Evolutionary conservation across 2,888 invertebrate genomes (phyloP).

Genomic region (Eledone cirrhosa): DNA sequence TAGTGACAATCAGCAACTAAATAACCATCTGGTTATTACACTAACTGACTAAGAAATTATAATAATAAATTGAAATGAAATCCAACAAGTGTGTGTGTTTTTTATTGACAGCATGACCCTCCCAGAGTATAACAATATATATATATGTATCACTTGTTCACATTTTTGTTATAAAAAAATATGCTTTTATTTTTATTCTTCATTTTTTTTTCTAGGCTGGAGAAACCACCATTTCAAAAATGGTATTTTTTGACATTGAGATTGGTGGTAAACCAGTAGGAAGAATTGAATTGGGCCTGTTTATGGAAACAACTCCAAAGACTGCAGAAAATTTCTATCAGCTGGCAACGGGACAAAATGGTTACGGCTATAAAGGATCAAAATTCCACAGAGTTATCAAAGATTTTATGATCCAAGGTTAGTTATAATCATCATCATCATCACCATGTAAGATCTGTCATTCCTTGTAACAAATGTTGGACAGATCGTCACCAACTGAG

Average conservation of each 20-base stretch:
- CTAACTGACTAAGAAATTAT: too few relatives aligned
- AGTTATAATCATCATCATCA: background rate
- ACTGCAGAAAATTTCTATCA: slow-evolving; percentile 87
- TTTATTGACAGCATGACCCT: too few relatives aligned
- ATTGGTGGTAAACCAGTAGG: slow-evolving; percentile 79
- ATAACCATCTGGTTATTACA: too few relatives aligned
- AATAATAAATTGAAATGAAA: too few relatives aligned
- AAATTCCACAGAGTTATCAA: slow-evolving; percentile 86
- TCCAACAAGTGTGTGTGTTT: too few relatives aligned
- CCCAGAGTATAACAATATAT: too few relatives aligned
- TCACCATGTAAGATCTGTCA: too few relatives aligned
- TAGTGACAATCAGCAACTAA: too few relatives aligned
- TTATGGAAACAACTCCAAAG: slow-evolving; percentile 85
- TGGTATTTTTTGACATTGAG: slow-evolving; percentile 83
- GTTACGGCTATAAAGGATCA: slow-evolving; percentile 77
- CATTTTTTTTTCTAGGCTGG: slow-evolving; percentile 41
- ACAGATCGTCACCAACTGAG: too few relatives aligned
- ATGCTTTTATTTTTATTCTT: background rate
- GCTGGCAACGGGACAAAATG: slow-evolving; percentile 71
- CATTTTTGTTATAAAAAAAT: too few relatives aligned
- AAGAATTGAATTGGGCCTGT: slow-evolving; percentile 85
- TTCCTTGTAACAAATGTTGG: too few relatives aligned
- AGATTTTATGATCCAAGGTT: slow-evolving; percentile 92
- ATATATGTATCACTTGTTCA: too few relatives aligned
- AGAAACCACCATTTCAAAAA: slow-evolving; percentile 75